Evolutionary conservation across 2,888 invertebrate species (phyloP).

Genomic region (Mesorhabditis spiculigera): DNA sequence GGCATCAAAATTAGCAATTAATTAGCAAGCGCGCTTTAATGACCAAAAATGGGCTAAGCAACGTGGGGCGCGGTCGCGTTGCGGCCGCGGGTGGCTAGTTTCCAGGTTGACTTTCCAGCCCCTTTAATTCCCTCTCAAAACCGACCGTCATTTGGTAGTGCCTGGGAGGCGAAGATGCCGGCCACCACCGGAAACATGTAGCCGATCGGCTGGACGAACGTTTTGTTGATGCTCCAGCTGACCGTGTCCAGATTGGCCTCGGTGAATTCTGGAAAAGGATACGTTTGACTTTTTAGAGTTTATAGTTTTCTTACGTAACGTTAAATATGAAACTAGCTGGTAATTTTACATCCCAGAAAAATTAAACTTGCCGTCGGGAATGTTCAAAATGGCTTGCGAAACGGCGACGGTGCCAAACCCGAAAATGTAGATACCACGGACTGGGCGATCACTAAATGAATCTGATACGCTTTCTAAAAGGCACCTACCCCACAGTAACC

Average conservation of each 20-base stretch:
- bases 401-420: not conserved
- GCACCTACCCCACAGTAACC: not conserved
- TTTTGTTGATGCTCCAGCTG: not conserved
- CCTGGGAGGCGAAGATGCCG: conserved; percentile 2
- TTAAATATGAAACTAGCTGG: not conserved
- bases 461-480: not conserved
- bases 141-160: not conserved
- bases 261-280: not conserved
- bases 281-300: too few relatives aligned
- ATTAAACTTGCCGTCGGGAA: not conserved
- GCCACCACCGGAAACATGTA: conserved; percentile 2
- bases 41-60: too few relatives aligned
- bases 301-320: not conserved
- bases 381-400: not conserved
- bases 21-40: too few relatives aligned
- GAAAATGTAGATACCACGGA: not conserved
- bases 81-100: too few relatives aligned
- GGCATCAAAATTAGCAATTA: too few relatives aligned
- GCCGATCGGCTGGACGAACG: not conserved
- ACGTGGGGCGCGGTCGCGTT: too few relatives aligned
- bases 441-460: not conserved
- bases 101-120: too few relatives aligned
- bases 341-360: not conserved
- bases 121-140: too few relatives aligned
- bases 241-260: not conserved